A percentile compares a stretch with the other conserved stretches of the same genome.
Evolutionary conservation across 2,797 vertebrate genomes (phyloP).

Genomic region (Petrocephalus schoutedeni): DNA sequence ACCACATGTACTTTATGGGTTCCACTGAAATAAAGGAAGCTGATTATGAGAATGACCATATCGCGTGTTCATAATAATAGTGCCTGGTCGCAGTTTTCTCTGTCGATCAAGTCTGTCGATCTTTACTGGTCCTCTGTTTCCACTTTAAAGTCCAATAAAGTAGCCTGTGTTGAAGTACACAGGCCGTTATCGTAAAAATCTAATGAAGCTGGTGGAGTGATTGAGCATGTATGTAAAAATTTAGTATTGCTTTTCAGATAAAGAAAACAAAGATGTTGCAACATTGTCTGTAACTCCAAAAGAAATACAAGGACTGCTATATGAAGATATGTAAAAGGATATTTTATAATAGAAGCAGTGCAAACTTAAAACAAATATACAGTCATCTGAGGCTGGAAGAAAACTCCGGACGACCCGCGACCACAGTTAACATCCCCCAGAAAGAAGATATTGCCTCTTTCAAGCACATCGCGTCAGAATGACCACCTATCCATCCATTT

Average conservation of each 20-base stretch:
- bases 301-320: neutral
- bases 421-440: neutral
- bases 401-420: neutral
- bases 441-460: neutral
- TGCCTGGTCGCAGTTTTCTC: neutral
- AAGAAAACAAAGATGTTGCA: neutral
- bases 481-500: neutral
- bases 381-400: neutral
- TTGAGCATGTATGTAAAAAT: neutral
- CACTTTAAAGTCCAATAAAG: neutral
- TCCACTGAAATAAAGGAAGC: no score
- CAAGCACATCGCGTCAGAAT: neutral
- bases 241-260: neutral
- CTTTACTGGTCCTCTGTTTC: neutral
- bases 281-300: neutral
- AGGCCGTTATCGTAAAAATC: neutral
- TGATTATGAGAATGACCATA: neutral
- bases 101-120: neutral
- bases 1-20: no score
- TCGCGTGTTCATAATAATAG: neutral
- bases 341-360: neutral
- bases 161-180: neutral
- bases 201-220: neutral
- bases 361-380: neutral
- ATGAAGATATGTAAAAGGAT: neutral